A percentile compares a stretch with the other conserved stretches of the same genome.
These are phyloP conservation scores for Epinephelus fuscoguttatus DNA, from an alignment of 2,113 vertebrate genomes.

Conservation along the genomic window DNA sequence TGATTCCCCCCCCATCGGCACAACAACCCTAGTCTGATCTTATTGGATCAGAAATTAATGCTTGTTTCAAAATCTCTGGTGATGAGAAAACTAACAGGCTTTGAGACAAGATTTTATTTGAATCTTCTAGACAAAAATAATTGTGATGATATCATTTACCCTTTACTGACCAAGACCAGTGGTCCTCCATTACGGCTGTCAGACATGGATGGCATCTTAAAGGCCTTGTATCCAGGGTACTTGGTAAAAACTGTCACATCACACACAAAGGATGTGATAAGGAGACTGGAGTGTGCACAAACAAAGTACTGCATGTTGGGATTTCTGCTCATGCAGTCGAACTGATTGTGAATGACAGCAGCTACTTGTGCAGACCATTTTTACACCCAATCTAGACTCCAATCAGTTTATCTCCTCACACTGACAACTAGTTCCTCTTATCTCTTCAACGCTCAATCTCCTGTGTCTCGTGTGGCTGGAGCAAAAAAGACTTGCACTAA, in stretches of 20 bases:
- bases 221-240: background rate
- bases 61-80: slow-evolving; percentile 15
- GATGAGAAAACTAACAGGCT: slow-evolving; percentile 9
- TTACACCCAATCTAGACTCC: slow-evolving; percentile 48
- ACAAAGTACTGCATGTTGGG: background rate
- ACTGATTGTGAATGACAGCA: slow-evolving; percentile 42
- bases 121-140: background rate
- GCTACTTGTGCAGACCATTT: slow-evolving; percentile 49
- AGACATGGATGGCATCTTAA: background rate
- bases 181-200: background rate
- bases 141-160: background rate
- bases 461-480: slow-evolving; percentile 40
- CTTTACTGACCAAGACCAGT: background rate
- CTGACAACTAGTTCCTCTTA: slow-evolving; percentile 63
- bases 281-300: background rate
- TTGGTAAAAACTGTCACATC: slow-evolving; percentile 1
- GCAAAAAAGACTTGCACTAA: slow-evolving; percentile 28
- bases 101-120: slow-evolving; percentile 1
- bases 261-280: background rate
- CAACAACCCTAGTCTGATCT: background rate
- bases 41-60: slow-evolving; percentile 20
- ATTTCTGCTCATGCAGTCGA: slow-evolving; percentile 11
- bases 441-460: slow-evolving; percentile 56
- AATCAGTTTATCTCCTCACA: slow-evolving; percentile 61
- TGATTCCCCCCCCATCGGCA: too few relatives aligned